These are phyloP conservation scores for Oceanodroma leucorhoa DNA, from an alignment of 2,797 vertebrate species.

Conservation along the genomic window DNA sequence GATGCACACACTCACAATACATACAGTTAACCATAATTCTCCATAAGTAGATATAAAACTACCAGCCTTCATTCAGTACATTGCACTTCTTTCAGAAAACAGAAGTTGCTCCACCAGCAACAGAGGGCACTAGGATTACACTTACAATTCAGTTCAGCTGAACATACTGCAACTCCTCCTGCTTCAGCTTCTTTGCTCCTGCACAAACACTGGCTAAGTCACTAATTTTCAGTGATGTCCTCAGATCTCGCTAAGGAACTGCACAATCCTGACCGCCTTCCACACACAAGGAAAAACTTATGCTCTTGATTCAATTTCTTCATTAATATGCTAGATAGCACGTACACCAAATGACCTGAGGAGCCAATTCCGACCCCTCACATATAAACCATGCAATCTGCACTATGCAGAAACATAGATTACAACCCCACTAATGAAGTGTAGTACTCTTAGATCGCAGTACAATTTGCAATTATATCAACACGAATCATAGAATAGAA, in stretches of 20 bases:
- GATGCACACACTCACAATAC: not conserved
- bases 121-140: not conserved
- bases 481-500: too few relatives aligned
- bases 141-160: not conserved
- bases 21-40: not conserved
- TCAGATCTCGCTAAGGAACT: not conserved
- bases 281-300: not conserved
- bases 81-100: not conserved
- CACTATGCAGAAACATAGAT: not conserved
- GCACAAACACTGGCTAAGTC: not conserved
- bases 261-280: accelerated
- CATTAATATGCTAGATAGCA: not conserved
- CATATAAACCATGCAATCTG: not conserved
- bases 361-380: not conserved
- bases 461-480: not conserved
- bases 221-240: not conserved
- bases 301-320: not conserved
- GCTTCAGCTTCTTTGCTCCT: not conserved
- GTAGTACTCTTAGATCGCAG: not conserved
- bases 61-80: not conserved
- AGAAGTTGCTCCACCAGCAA: not conserved
- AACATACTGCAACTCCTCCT: not conserved
- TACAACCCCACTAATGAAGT: not conserved
- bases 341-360: accelerated
- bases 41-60: not conserved